These are phyloP conservation scores for Panopea generosa DNA, from an alignment of 2,888 invertebrate species.

Conservation along the genomic window DNA sequence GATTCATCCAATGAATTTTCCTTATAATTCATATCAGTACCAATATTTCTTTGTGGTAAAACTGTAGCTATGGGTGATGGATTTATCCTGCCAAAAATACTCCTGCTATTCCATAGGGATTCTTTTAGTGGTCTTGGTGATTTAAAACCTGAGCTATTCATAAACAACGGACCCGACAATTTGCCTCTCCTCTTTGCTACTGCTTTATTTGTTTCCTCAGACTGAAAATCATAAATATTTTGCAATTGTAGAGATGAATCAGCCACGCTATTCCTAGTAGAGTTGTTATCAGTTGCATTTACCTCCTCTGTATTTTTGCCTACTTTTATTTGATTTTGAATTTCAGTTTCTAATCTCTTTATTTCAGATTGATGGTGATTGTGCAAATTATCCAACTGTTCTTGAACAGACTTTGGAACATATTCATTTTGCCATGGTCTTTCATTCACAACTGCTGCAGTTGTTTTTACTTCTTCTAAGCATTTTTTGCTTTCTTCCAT, in stretches of 20 bases:
- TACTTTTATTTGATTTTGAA: constrained; percentile 44
- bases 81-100: constrained; percentile 61
- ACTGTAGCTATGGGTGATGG: constrained; percentile 72
- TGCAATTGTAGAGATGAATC: background rate
- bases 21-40: too few species aligned
- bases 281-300: background rate
- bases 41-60: constrained; percentile 61
- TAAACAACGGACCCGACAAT: constrained; percentile 29
- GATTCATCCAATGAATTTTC: too few species aligned
- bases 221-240: constrained; percentile 16
- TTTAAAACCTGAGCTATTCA: constrained; percentile 41
- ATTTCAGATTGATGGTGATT: constrained; percentile 69
- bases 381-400: constrained; percentile 68
- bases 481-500: constrained; percentile 18
- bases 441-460: constrained; percentile 1
- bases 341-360: constrained; percentile 60
- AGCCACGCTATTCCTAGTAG: too few species aligned
- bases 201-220: background rate
- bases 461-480: constrained; percentile 22
- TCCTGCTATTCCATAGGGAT: constrained; percentile 59
- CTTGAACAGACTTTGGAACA: constrained; percentile 57
- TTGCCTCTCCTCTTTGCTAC: background rate
- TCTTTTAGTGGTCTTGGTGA: constrained; percentile 49
- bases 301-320: constrained; percentile 7
- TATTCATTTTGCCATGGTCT: constrained; percentile 48